Evolutionary conservation across 2,797 vertebrate species (phyloP), one percentile per base, ranked within the genome.

Genomic region (Phalanger gymnotis): DNA sequence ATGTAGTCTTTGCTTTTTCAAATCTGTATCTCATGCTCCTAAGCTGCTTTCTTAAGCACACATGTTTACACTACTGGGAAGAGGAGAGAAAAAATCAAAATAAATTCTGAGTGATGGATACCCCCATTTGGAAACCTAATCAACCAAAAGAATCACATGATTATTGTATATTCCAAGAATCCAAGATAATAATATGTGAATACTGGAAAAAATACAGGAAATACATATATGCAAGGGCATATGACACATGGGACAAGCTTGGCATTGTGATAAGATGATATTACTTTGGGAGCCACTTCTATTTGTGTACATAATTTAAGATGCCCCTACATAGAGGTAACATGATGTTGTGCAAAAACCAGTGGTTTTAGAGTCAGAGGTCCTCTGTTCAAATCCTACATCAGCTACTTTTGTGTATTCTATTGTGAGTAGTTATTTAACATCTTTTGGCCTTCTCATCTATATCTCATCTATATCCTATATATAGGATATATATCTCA

Each of bases 21-120:
- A 54, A 28, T 61, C 25, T 56, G 28, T 47, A 90, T 96, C 91
- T 91, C 0, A 19, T 93, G 81, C 61, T 90, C 22, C 10, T 87
- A 47, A n/a, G 25, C 51, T 94, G 30, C 96, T 96, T 96, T 95
- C 53, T 95, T 89, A 51, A 54, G 55, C 25, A 95, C 1, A 0
- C n/a, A 90, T 52, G 1, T 93, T 58, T 96, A 57, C 4, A 55
- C 19, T 10, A 34, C 9, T 94, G 92, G 34, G 9, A 47, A 90
- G 91, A 94, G 12, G 92, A 96, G 56, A 28, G 57, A 93, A 56
- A 87, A 96, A 93, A 11, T 2, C 34, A 22, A 73, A 73, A 73
- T 73, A 73, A 40, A 73, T 31, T 81, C n/a, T 81, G n/a, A 81
- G 6, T 25, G n/a, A 81, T 19, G n/a, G n/a, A 87, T 7, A 87